A percentile compares a stretch with the other conserved stretches of the same genome.
Evolutionary conservation across 1,140 invertebrate genomes (phyloP).

Genomic region (Calephelis virginiensis): DNA sequence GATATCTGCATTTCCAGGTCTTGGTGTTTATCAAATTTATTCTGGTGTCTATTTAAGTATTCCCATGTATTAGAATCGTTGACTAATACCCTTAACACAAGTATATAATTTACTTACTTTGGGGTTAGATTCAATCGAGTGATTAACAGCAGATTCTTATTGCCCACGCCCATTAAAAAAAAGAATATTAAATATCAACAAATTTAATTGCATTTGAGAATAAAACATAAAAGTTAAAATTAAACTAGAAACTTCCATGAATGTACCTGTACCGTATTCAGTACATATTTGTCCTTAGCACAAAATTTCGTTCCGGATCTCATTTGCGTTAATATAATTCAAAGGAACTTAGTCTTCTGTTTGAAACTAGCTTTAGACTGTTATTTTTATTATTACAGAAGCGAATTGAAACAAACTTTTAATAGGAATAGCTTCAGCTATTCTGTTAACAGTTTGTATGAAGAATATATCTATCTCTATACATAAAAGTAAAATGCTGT

Average conservation of each 20-base stretch:
- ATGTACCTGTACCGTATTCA: constrained; percentile 14
- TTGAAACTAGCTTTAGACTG: constrained; percentile 26
- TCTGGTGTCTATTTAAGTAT: no score
- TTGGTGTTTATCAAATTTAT: no score
- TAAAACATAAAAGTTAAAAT: constrained; percentile 1
- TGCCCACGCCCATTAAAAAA: no score
- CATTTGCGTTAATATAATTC: constrained; percentile 33
- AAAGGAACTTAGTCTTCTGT: constrained; percentile 25
- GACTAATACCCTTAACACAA: no score
- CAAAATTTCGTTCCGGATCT: constrained; percentile 29
- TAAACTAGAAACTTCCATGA: constrained; percentile 14
- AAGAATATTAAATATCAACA: not conserved
- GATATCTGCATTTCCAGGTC: no score
- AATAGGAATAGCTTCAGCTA: constrained; percentile 3
- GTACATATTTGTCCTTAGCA: constrained; percentile 19
- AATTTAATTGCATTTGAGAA: not conserved
- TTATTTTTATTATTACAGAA: constrained; percentile 21
- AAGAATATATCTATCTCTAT: no score
- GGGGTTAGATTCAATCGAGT: no score
- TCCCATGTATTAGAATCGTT: no score
- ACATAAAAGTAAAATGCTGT: no score
- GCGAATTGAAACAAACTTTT: constrained; percentile 15
- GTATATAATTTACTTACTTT: no score
- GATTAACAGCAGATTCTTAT: no score
- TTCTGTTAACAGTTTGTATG: not conserved